Percentiles rank a stretch among this genome's conserved stretches.
Conservation (phyloP, 2,113 vertebrate genomes). For the Seriola rivoliana region DNA sequence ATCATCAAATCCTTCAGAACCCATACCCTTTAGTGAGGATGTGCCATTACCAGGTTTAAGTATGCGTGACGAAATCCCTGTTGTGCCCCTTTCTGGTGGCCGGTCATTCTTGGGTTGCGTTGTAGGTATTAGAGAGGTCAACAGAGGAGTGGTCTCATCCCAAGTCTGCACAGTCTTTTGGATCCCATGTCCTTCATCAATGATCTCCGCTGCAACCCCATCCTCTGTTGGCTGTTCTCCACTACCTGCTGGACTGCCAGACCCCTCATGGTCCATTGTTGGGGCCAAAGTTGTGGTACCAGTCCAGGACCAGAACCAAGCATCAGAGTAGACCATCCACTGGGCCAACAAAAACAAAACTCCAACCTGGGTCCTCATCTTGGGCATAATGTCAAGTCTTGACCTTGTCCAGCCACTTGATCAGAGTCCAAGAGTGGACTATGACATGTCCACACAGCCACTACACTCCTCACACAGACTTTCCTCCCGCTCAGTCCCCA, state of each 20-base stretch:
- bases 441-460: constrained; percentile 77
- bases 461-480: constrained; percentile 57
- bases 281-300: constrained; percentile 60
- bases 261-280: constrained; percentile 61
- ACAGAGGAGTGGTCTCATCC: constrained; percentile 47
- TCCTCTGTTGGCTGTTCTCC: constrained; percentile 61
- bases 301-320: constrained; percentile 76
- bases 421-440: constrained; percentile 66
- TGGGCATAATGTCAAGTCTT: constrained; percentile 71
- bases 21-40: constrained; percentile 53
- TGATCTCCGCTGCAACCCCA: constrained; percentile 77
- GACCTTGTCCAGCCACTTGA: constrained; percentile 56
- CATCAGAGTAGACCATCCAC: constrained; percentile 71
- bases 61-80: constrained; percentile 46
- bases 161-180: constrained; percentile 64
- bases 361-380: constrained; percentile 57
- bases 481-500: constrained; percentile 68
- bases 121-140: constrained; percentile 50
- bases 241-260: constrained; percentile 54
- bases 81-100: constrained; percentile 39
- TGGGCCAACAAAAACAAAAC: constrained; percentile 81
- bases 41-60: constrained; percentile 69
- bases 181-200: constrained; percentile 73
- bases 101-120: constrained; percentile 21
- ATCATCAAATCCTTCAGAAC: constrained; percentile 62